Percentiles rank a stretch among this genome's conserved stretches.
These are phyloP conservation scores for Oreochromis tanganicae DNA, from an alignment of 2,113 vertebrate species.

Conservation along the genomic window DNA sequence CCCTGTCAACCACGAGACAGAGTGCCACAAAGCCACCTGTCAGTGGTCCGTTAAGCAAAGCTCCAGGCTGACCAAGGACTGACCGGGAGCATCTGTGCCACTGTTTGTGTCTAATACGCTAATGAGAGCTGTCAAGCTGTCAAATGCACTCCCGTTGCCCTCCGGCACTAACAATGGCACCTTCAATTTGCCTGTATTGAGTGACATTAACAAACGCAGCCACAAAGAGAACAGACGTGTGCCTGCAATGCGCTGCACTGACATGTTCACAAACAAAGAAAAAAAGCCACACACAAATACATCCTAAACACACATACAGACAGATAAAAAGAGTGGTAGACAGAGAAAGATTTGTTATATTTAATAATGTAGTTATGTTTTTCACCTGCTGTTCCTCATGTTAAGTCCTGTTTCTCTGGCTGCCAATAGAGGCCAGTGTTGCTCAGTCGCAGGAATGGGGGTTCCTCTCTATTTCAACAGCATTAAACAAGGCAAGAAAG, in stretches of 20 bases:
- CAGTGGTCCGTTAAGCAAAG: slow-evolving; percentile 54
- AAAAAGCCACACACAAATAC: background rate
- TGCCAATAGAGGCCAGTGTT: slow-evolving; percentile 61
- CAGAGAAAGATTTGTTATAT: slow-evolving; percentile 5
- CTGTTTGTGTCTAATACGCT: slow-evolving; percentile 70
- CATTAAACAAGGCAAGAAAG: background rate
- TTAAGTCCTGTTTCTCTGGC: background rate
- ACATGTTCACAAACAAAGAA: slow-evolving; percentile 33
- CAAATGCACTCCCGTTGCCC: slow-evolving; percentile 56
- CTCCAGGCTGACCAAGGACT: slow-evolving; percentile 57
- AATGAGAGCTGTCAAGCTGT: slow-evolving; percentile 74
- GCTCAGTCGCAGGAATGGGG: background rate
- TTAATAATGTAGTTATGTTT: background rate
- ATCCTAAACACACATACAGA: background rate
- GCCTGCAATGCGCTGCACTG: background rate
- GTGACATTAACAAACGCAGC: slow-evolving; percentile 53
- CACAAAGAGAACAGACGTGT: slow-evolving; percentile 44
- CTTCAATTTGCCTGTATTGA: slow-evolving; percentile 63
- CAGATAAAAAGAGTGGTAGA: background rate
- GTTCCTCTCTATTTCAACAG: background rate
- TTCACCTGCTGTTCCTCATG: background rate
- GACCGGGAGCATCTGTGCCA: slow-evolving; percentile 70
- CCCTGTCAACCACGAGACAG: slow-evolving; percentile 65
- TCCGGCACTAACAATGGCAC: slow-evolving; percentile 62
- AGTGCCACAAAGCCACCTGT: slow-evolving; percentile 70